Evolutionary conservation across 2,797 vertebrate genomes (phyloP).

Genomic region (Sparus aurata): DNA sequence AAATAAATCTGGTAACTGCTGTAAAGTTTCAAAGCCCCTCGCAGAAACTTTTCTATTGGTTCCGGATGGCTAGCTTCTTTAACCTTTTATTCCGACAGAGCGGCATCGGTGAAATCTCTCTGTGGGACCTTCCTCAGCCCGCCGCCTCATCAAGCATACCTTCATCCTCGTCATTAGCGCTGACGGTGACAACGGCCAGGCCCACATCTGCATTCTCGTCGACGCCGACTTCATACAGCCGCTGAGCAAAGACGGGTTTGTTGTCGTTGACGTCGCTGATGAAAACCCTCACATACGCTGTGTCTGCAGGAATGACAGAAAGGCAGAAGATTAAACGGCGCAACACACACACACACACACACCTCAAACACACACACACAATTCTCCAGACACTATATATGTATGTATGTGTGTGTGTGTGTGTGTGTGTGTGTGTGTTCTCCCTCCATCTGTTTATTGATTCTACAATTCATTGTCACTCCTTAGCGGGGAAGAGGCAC

Average conservation of each 20-base stretch:
- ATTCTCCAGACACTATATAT: not conserved
- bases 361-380: not conserved
- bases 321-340: constrained; percentile 73
- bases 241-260: constrained; percentile 90
- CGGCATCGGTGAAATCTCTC: constrained; percentile 35
- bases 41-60: constrained; percentile 38
- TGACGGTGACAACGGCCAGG: constrained; percentile 87
- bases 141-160: constrained; percentile 79
- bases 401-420: not conserved
- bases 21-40: constrained; percentile 39
- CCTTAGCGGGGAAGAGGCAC: constrained; percentile 60
- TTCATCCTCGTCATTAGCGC: constrained; percentile 91
- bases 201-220: constrained; percentile 92
- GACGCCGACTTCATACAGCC: constrained; percentile 89
- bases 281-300: constrained; percentile 90
- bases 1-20: constrained; percentile 32
- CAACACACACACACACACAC: constrained; percentile 1
- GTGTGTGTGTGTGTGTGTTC: constrained; percentile 19
- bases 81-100: constrained; percentile 52
- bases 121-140: constrained; percentile 9
- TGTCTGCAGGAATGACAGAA: constrained; percentile 85
- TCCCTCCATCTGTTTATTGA: constrained; percentile 65
- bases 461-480: constrained; percentile 65
- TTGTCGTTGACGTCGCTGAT: constrained; percentile 95
- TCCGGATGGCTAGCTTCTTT: constrained; percentile 47